These are phyloP conservation scores for Elephas maximus DNA, from an alignment of 2,113 vertebrate species.

Conservation along the genomic window DNA sequence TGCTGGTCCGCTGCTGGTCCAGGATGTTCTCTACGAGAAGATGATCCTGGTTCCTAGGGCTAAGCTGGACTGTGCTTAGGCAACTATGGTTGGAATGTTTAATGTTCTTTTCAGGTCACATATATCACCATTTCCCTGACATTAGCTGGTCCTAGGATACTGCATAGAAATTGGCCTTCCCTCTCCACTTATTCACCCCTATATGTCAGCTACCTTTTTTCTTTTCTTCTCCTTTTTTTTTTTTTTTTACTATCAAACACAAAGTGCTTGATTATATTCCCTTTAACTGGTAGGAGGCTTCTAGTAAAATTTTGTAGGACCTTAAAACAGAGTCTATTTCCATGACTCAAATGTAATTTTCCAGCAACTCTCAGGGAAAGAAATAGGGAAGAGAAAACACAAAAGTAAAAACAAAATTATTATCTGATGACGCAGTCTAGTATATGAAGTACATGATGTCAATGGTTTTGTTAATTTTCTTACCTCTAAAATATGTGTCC, in stretches of 20 bases:
- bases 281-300: background rate
- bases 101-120: background rate
- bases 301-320: background rate
- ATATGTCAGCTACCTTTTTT: background rate
- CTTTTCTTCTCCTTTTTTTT: background rate
- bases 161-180: background rate
- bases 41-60: constrained; percentile 15
- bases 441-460: background rate
- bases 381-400: background rate
- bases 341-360: constrained; percentile 13
- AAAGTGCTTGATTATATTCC: background rate
- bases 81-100: background rate
- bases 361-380: background rate
- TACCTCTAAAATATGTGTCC: background rate
- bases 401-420: background rate
- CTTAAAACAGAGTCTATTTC: background rate
- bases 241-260: background rate
- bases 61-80: background rate
- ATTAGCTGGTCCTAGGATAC: no score
- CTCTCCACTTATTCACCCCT: background rate
- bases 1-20: background rate
- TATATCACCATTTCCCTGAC: background rate
- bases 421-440: background rate
- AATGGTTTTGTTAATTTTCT: background rate
- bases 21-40: constrained; percentile 48